Percentiles rank a stretch among this genome's conserved stretches.
These are phyloP conservation scores for Hedya salicella DNA, from an alignment of 2,888 invertebrate species.

Conservation along the genomic window DNA sequence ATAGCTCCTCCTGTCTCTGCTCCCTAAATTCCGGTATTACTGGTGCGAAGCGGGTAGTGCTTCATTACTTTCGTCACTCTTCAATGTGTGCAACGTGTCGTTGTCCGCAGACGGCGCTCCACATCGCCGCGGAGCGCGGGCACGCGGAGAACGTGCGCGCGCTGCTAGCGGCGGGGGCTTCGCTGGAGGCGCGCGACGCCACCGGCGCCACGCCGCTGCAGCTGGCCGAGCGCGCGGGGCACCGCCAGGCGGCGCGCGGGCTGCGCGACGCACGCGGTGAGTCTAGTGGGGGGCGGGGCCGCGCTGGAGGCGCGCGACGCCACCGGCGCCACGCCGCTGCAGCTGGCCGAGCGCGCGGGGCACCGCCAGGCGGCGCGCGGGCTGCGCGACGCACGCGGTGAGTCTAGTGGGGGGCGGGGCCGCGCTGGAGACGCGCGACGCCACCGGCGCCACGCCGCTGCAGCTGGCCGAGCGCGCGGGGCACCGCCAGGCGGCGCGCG, in stretches of 20 bases:
- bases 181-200: slow-evolving; percentile 84
- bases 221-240: slow-evolving; percentile 74
- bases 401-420: slow-evolving; percentile 40
- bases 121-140: slow-evolving; percentile 92
- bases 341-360: slow-evolving; percentile 68
- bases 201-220: slow-evolving; percentile 89
- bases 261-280: slow-evolving; percentile 88
- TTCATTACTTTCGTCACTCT: too few relatives aligned
- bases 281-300: slow-evolving; percentile 32
- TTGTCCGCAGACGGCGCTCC: slow-evolving; percentile 88
- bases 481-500: slow-evolving; percentile 86
- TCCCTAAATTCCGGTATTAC: too few relatives aligned
- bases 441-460: slow-evolving; percentile 88
- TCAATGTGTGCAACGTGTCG: background rate
- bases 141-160: slow-evolving; percentile 88
- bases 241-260: slow-evolving; percentile 86
- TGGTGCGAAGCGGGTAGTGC: too few relatives aligned
- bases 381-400: slow-evolving; percentile 88
- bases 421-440: slow-evolving; percentile 61
- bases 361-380: slow-evolving; percentile 87
- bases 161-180: slow-evolving; percentile 88
- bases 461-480: slow-evolving; percentile 74
- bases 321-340: slow-evolving; percentile 89
- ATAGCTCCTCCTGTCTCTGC: too few relatives aligned
- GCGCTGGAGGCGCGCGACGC: slow-evolving; percentile 65